Evolutionary conservation across 2,888 invertebrate genomes (phyloP), one percentile per base, ranked within the genome.

Genomic region (Ceriagrion tenellum): DNA sequence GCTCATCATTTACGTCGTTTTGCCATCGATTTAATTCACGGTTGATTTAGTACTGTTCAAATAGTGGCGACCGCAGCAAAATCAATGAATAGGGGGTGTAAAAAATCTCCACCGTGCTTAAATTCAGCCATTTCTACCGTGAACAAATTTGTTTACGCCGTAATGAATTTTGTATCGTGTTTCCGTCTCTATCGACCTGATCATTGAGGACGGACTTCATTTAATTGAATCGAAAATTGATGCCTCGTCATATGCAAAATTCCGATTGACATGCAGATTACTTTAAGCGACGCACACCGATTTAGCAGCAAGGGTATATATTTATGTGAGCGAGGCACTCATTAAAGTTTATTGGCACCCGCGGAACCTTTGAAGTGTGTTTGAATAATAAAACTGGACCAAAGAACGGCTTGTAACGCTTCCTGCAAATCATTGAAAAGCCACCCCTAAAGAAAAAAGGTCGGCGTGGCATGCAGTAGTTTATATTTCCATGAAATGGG

Each of bases 191-290:
- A 20, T 12, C 69, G 26, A 69, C 4, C 69, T 26, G 23, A 26
- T 69, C n/a, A 69, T 69, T 69, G 23, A 69, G n/a, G n/a, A 20
- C 69, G 8, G n/a, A 69, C 23, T 69, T n/a, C 26, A 69, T 69
- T 69, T n/a, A 69, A 69, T 69, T 69, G 69, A 69, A 69, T 69
- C 69, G n/a, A n/a, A 69, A 69, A 69, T 69, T 10, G 69, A 69
- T 69, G 69, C 26, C 3, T 69, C 23, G 3, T 23, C 69, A n/a
- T 69, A n/a, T 69, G 69, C 4, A 26, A 69, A 69, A 69, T 69
- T 23, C n/a, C 23, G n/a, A 69, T 69, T 23, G 69, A 69, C n/a
- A 69, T 69, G 69, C 69, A 69, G 69, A 69, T 69, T 69, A 69
- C 69, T 69, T n/a, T 23, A 69, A 69, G 23, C 26, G n/a, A 47